Evolutionary conservation across 2,113 vertebrate species (phyloP).

Genomic region (Hemiscyllium ocellatum): DNA sequence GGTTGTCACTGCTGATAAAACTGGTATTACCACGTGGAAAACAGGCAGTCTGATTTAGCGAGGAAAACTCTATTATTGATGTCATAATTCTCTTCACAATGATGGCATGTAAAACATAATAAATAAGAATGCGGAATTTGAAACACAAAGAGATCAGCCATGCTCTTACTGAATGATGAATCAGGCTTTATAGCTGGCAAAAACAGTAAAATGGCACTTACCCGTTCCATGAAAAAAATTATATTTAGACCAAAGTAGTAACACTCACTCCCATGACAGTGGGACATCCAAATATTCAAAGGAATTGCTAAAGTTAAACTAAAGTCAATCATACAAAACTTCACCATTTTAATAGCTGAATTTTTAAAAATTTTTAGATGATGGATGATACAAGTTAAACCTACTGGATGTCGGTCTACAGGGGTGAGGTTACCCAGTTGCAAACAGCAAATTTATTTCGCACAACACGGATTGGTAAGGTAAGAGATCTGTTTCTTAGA

Average conservation of each 20-base stretch:
- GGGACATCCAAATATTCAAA: not conserved
- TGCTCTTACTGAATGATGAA: too few relatives aligned
- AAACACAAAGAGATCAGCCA: too few relatives aligned
- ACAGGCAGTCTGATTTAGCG: not conserved
- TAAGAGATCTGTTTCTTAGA: not conserved
- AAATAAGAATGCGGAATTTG: too few relatives aligned
- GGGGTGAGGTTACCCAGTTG: not conserved
- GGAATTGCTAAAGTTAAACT: not conserved
- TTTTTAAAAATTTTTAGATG: not conserved
- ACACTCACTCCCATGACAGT: not conserved
- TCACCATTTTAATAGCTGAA: not conserved
- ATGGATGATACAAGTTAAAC: not conserved
- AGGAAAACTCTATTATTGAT: not conserved
- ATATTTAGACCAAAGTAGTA: not conserved
- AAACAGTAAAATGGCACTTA: not conserved
- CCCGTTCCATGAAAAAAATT: not conserved
- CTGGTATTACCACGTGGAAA: not conserved
- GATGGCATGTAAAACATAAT: too few relatives aligned
- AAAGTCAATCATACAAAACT: not conserved
- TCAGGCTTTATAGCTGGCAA: not conserved
- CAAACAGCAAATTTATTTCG: not conserved
- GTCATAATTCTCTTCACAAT: not conserved
- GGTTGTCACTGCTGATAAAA: not conserved
- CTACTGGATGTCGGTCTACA: not conserved
- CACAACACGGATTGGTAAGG: not conserved